Evolutionary conservation across 2,888 invertebrate genomes (phyloP).

Genomic region (Ceraclea dissimilis): DNA sequence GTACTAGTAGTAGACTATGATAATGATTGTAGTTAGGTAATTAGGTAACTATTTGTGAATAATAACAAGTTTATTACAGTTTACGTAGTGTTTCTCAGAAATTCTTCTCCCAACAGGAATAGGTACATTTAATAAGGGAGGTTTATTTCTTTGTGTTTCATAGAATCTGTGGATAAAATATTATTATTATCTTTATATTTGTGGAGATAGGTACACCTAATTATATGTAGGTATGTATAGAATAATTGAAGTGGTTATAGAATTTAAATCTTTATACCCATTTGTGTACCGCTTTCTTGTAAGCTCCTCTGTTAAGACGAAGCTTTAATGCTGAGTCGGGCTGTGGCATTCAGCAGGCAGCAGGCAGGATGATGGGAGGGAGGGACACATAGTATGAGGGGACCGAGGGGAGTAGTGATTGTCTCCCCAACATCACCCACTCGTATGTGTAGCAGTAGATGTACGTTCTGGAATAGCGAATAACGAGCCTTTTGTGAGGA

Average conservation of each 20-base stretch:
- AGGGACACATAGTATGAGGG: background rate
- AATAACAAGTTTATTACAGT: too few relatives aligned
- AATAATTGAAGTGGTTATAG: background rate
- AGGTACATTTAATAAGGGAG: background rate
- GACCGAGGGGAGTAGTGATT: background rate
- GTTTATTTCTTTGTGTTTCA: too few relatives aligned
- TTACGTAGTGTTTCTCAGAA: too few relatives aligned
- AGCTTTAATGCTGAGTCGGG: background rate
- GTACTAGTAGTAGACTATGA: too few relatives aligned
- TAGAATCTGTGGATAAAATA: too few relatives aligned
- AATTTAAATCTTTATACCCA: background rate
- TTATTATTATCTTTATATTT: background rate
- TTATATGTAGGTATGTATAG: background rate
- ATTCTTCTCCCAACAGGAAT: too few relatives aligned
- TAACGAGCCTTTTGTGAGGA: conserved; percentile 25
- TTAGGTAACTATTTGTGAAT: too few relatives aligned
- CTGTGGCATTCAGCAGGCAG: background rate
- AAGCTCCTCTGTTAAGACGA: conserved; percentile 1
- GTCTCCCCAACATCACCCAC: background rate
- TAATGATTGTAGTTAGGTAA: too few relatives aligned
- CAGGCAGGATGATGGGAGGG: background rate
- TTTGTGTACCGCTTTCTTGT: background rate
- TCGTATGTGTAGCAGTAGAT: conserved; percentile 19
- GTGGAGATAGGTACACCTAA: background rate
- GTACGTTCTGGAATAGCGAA: conserved; percentile 22